Conservation (phyloP, 2,113 vertebrate genomes). For the Stigmatopora argus region DNA sequence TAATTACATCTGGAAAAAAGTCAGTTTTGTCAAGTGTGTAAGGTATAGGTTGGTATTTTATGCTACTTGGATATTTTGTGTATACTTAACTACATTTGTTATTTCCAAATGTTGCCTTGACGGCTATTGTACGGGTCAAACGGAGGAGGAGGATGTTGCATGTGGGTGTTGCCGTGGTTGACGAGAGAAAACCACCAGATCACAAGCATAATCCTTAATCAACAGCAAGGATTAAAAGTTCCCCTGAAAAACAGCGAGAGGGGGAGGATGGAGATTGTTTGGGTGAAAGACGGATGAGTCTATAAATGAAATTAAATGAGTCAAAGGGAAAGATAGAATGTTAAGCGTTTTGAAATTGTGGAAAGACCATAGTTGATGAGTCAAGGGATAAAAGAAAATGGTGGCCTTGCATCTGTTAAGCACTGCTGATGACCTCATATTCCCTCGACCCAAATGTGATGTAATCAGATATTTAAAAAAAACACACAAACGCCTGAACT, state of each 20-base stretch:
- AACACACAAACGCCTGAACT: too few relatives aligned
- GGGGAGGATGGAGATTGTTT: neutral
- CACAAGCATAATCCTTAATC: conserved; percentile 55
- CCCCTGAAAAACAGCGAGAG: conserved; percentile 2
- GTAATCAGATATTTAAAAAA: too few relatives aligned
- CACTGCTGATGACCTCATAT: conserved; percentile 11
- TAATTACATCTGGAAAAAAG: neutral
- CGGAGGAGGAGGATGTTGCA: neutral
- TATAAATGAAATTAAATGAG: conserved; percentile 14
- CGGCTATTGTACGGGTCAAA: conserved; percentile 17
- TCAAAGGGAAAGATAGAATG: conserved; percentile 4
- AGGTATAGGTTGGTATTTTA: too few relatives aligned
- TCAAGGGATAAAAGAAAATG: neutral
- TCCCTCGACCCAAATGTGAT: too few relatives aligned
- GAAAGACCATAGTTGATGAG: conserved; percentile 9
- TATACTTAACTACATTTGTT: neutral
- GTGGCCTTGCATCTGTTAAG: conserved; percentile 7
- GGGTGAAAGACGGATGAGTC: neutral
- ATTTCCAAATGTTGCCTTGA: conserved; percentile 35
- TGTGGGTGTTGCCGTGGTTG: conserved; percentile 2
- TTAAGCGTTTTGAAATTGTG: neutral
- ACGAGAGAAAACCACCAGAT: conserved; percentile 19
- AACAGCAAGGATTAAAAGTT: conserved; percentile 48
- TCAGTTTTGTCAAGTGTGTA: too few relatives aligned
- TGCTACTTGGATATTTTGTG: neutral